Evolutionary conservation across 1,140 invertebrate species (phyloP).

Genomic region (Matsumurasca onukii): DNA sequence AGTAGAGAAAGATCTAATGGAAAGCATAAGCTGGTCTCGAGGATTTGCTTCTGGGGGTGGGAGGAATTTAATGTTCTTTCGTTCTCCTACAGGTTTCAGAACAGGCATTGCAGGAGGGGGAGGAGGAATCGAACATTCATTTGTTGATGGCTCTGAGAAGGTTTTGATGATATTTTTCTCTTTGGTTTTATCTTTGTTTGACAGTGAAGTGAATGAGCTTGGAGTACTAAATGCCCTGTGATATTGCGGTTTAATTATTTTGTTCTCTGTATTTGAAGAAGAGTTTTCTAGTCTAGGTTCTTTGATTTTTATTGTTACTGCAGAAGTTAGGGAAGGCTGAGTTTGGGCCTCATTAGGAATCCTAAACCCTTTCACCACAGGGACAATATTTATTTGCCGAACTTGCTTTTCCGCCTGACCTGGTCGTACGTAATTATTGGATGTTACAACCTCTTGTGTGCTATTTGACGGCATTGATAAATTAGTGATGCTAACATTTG

Average conservation of each 20-base stretch:
- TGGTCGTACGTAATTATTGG: slow-evolving; percentile 1
- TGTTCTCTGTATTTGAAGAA: not conserved
- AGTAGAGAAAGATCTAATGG: slow-evolving; percentile 68
- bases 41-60: slow-evolving; percentile 51
- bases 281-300: not conserved
- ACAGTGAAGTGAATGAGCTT: not conserved
- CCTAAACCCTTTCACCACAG: slow-evolving; percentile 10
- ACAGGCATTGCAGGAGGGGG: slow-evolving; percentile 35
- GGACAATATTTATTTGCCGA: not conserved
- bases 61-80: slow-evolving; percentile 16
- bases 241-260: not conserved
- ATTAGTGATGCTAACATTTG: not conserved
- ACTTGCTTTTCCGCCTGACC: slow-evolving; percentile 8
- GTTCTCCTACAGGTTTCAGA: slow-evolving; percentile 25
- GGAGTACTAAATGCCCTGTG: not conserved
- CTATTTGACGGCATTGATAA: not conserved
- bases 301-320: too few species aligned
- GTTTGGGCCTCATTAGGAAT: not conserved
- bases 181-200: not conserved
- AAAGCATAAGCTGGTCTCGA: slow-evolving; percentile 65
- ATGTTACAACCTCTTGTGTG: not conserved
- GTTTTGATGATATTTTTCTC: not conserved
- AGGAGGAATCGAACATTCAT: slow-evolving; percentile 18
- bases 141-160: slow-evolving; percentile 44
- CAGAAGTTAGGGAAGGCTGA: not conserved